These are phyloP conservation scores for Sebastes flavidus DNA, from an alignment of 2,797 vertebrate genomes.

Conservation along the genomic window DNA sequence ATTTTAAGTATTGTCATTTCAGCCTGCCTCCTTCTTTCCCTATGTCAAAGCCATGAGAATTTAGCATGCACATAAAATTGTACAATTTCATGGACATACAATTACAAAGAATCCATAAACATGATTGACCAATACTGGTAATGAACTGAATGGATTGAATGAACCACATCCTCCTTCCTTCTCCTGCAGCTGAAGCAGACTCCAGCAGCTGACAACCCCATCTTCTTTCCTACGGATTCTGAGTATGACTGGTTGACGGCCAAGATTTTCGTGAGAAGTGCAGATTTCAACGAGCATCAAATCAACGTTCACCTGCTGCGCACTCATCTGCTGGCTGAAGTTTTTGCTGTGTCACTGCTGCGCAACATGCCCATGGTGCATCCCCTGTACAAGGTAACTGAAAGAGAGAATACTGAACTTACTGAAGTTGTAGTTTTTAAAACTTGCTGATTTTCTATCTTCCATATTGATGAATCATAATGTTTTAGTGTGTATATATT, in stretches of 20 bases:
- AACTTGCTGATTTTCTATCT: background rate
- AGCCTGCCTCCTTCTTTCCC: background rate
- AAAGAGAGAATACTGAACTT: background rate
- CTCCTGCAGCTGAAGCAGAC: constrained; percentile 73
- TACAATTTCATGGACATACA: background rate
- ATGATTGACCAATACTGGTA: background rate
- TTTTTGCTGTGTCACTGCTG: constrained; percentile 78
- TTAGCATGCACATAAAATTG: background rate
- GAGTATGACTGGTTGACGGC: constrained; percentile 72
- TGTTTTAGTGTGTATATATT: background rate
- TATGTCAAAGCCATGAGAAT: background rate
- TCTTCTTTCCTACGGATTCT: constrained; percentile 66
- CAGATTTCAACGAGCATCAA: constrained; percentile 68
- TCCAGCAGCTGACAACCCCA: constrained; percentile 67
- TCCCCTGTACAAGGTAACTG: constrained; percentile 73
- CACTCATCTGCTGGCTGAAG: constrained; percentile 83
- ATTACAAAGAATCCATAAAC: too few relatives aligned
- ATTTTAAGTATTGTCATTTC: background rate
- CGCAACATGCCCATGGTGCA: constrained; percentile 78
- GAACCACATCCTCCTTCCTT: background rate
- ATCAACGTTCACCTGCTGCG: constrained; percentile 72
- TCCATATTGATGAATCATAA: background rate
- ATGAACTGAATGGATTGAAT: background rate
- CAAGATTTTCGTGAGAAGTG: constrained; percentile 71
- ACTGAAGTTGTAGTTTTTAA: background rate